A percentile compares a stretch with the other conserved stretches of the same genome.
phyloP scores from a whole-genome alignment of 2,113 vertebrate genomes.

The Xiphophorus couchianus region DNA sequence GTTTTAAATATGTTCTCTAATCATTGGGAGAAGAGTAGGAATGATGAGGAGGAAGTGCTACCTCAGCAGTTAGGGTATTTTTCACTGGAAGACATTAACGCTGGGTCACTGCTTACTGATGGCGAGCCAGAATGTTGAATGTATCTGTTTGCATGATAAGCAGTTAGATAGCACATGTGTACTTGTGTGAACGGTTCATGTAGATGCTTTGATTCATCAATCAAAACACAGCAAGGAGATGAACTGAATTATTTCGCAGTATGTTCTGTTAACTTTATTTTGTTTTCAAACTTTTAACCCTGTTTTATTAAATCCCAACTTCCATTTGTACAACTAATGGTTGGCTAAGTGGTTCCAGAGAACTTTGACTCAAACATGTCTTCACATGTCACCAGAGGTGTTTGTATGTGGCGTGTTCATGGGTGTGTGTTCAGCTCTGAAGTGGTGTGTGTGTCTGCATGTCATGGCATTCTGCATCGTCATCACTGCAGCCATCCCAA shows the following conservation, averaged over 20 bases:
- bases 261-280: background rate
- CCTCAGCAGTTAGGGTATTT: slow-evolving; percentile 25
- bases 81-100: slow-evolving; percentile 26
- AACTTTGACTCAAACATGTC: background rate
- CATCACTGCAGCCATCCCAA: slow-evolving; percentile 65
- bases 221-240: background rate
- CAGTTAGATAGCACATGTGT: background rate
- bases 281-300: background rate
- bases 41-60: slow-evolving; percentile 23
- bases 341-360: background rate
- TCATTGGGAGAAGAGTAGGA: slow-evolving; percentile 14
- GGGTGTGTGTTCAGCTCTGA: background rate
- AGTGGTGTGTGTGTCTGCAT: slow-evolving; percentile 12
- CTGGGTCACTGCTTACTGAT: slow-evolving; percentile 53
- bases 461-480: slow-evolving; percentile 54
- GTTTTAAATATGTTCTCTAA: slow-evolving; percentile 37
- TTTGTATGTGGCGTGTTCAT: too few relatives aligned
- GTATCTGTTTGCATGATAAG: background rate
- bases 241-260: background rate
- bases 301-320: too few relatives aligned
- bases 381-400: background rate
- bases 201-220: background rate
- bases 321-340: background rate
- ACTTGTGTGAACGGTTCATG: background rate
- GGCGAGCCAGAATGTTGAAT: slow-evolving; percentile 17